Base-by-base conservation (phyloP, 2,797 vertebrate species). In the Masticophis lateralis region DNA sequence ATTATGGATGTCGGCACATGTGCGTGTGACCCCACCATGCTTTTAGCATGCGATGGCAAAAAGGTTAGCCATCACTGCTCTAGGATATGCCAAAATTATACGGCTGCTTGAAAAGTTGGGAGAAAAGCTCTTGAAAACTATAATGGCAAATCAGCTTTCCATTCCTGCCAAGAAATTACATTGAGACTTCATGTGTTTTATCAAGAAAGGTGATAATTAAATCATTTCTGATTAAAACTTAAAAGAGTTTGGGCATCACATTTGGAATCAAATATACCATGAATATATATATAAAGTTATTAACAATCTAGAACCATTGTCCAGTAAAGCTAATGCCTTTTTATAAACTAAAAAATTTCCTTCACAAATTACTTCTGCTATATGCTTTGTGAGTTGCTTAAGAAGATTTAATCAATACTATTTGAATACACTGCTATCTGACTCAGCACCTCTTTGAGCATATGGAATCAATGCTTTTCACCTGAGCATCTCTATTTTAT, bases 201-300 rank as follows among this genome's bases (percentile, higher is more conserved):
- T 79, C 32, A 83, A 83, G 37, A 47, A 83, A 83, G 74, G 55
- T 87, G 25, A 53, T 53, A 55, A 66, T 61, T 43, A 55, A 66
- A 12, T 32, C 13, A 37, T 32, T 66, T 63, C 28, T 83, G 6
- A 87, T 87, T 37, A 27, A 66, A 66, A 51, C 56, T 53, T 59
- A 59, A 43, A 56, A 56, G 37, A 59, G 56, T 25, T 53, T 63
- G 13, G 25, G 28, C 28, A 91, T 63, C 47, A 53, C 4, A 28
- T 53, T 91, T 86, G n/a, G 51, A 32, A 91, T 61, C 59, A 91
- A 87, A 91, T 87, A 63, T 43, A n/a, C 61, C 63, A 37, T 91
- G 43, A 87, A 32, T 91, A 63, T 66, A 32, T 66, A 32, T 55
- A 86, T 28, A 20, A 63, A 51, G 63, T 25, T 87, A 86, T 55